phyloP scores from a whole-genome alignment of 2,888 invertebrate species.

The Thymelicus lineola region DNA sequence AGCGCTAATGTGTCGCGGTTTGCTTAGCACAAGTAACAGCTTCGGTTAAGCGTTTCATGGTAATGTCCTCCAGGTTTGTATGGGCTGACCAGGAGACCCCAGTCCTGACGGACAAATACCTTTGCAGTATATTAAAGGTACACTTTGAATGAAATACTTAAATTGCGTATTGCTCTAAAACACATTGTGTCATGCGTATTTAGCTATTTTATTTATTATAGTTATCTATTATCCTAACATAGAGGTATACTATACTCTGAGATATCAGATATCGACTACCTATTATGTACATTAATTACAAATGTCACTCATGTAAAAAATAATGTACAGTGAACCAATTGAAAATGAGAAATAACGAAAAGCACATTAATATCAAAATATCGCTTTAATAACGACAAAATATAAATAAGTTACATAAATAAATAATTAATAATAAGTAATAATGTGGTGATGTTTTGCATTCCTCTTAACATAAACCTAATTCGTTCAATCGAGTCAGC shows the following conservation, averaged over 20 bases:
- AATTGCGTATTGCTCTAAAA: too few relatives aligned
- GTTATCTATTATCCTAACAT: too few relatives aligned
- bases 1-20: slow-evolving; percentile 76
- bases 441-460: slow-evolving; percentile 57
- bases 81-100: background rate
- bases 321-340: too few relatives aligned
- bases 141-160: too few relatives aligned
- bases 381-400: slow-evolving; percentile 47
- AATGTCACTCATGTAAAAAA: too few relatives aligned
- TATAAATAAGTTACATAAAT: slow-evolving; percentile 42
- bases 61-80: slow-evolving; percentile 43
- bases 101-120: background rate
- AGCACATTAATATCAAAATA: slow-evolving; percentile 6
- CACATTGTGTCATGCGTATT: too few relatives aligned
- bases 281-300: too few relatives aligned
- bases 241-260: too few relatives aligned
- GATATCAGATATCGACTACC: too few relatives aligned
- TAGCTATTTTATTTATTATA: too few relatives aligned
- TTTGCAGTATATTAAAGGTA: too few relatives aligned
- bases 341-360: background rate
- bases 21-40: slow-evolving; percentile 51
- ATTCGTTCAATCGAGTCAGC: slow-evolving; percentile 70
- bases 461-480: slow-evolving; percentile 66
- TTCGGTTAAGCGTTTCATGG: slow-evolving; percentile 64
- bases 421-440: slow-evolving; percentile 23